Base-by-base conservation (phyloP, 2,113 vertebrate species). In the Periophthalmodon schlosseri region DNA sequence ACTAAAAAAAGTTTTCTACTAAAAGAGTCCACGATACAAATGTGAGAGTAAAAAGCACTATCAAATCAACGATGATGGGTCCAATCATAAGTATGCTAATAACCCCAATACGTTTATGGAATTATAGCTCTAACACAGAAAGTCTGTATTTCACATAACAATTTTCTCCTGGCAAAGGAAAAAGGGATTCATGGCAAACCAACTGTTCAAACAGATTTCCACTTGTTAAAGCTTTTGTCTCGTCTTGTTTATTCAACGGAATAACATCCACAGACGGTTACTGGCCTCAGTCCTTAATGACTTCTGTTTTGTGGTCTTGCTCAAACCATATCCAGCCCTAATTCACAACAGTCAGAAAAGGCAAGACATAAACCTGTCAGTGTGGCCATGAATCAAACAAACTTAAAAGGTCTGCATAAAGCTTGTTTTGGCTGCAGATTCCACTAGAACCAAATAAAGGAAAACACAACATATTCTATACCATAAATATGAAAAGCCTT, bases 191-290 rank as follows among this genome's bases (percentile, higher is more conserved):
- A 75, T 60, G 28, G 73, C 75, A 60, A 86, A 80, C 84, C 54
- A 81, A 78, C 78, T 52, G 49, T 52, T 78, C 70, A 83, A 81
- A 73, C 74, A 81, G 72, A 34, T 64, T 60, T 68, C 39, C 56
- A 49, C 76, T 73, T 70, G 52, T 70, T 75, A 75, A 81, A 81
- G 71, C 54, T 56, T 73, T 78, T 79, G 79, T 86, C 65, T 78
- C 56, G 77, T 70, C 72, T 84, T 85, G 85, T 91, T 90, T 89
- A 83, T 78, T 84, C 60, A 68, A 69, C 75, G 69, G 77, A 85
- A 85, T 78, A 89, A 87, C 88, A 84, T 87, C 84, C 83, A 84
- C 69, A 84, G 81, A 81, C 87, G 83, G 85, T 77, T 88, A 86
- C 64, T 78, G 64, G 57, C 75, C 47, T 84, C 78, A 69, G 86